Percentiles rank a stretch among this genome's conserved stretches.
Conservation (phyloP, 2,797 vertebrate species). For the Spea hammondii region DNA sequence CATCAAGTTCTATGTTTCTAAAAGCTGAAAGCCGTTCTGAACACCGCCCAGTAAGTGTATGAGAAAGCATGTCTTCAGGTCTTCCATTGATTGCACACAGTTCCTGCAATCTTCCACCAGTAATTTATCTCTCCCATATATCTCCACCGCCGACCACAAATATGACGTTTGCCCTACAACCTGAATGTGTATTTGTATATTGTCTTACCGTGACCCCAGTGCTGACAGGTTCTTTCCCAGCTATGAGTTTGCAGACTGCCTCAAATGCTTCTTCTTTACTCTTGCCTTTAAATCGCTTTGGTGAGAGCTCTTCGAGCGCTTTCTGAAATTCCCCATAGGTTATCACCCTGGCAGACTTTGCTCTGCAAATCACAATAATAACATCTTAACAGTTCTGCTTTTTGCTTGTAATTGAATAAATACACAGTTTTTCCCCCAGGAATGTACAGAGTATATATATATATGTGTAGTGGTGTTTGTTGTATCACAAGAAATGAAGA, state of each 20-base stretch:
- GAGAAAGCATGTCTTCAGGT: no score
- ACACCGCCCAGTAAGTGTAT: no score
- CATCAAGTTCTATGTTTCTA: no score
- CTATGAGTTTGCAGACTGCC: constrained; percentile 81
- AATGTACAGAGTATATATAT: no score
- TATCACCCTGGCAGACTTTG: constrained; percentile 86
- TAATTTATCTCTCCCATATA: no score
- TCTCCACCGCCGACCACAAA: no score
- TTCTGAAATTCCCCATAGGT: constrained; percentile 87
- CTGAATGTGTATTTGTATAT: background rate
- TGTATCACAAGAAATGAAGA: no score
- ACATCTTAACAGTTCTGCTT: background rate
- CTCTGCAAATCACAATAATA: constrained; percentile 64
- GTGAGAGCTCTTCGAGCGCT: constrained; percentile 84
- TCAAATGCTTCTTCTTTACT: constrained; percentile 82
- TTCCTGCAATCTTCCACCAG: no score
- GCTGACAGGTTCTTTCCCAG: constrained; percentile 83
- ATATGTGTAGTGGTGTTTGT: no score
- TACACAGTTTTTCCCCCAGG: background rate
- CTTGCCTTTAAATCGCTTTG: constrained; percentile 88
- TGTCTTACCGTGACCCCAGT: constrained; percentile 84
- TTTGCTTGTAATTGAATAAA: background rate
- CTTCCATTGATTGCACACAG: no score
- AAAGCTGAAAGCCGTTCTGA: no score
- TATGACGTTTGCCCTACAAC: no score